phyloP scores from a whole-genome alignment of 37 sponge, comb jelly and placozoan species.

The Ephydatia muelleri region DNA sequence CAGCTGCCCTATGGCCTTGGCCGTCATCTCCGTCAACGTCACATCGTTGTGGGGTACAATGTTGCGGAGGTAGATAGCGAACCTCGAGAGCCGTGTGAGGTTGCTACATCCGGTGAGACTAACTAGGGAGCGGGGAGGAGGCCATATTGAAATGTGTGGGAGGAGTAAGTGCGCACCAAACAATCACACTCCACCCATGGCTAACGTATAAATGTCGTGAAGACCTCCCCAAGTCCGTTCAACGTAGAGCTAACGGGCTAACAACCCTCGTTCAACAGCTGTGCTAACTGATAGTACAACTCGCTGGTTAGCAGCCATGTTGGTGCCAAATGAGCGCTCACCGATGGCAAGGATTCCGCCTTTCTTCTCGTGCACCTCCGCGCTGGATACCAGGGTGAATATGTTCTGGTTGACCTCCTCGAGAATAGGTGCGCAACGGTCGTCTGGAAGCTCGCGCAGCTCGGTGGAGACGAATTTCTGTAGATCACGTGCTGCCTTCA shows the following conservation, averaged over 20 bases:
- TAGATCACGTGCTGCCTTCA: conserved; percentile 70
- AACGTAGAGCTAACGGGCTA: no score
- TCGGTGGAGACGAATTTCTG: conserved; percentile 80
- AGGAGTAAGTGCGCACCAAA: background rate
- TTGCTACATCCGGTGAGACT: conserved; percentile 71
- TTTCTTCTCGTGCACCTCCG: conserved; percentile 93
- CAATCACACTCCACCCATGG: no score
- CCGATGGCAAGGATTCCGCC: conserved; percentile 93
- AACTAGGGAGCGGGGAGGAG: conserved; percentile 37
- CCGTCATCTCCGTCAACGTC: conserved; percentile 81
- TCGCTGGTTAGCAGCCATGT: no score
- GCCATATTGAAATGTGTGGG: background rate
- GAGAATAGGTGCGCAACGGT: conserved; percentile 50
- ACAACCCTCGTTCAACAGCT: no score
- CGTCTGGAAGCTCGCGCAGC: conserved; percentile 74
- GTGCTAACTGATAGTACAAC: no score
- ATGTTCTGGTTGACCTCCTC: conserved; percentile 85
- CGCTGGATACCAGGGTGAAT: conserved; percentile 72
- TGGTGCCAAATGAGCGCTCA: conserved; percentile 14
- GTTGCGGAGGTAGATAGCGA: conserved; percentile 81
- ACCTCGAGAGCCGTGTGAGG: conserved; percentile 60
- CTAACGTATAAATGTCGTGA: no score
- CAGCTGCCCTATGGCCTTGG: conserved; percentile 80
- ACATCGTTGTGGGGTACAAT: conserved; percentile 75
- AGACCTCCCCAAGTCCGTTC: no score